Evolutionary conservation across 2,113 vertebrate species (phyloP), one percentile per base, ranked within the genome.

Genomic region (Alethe castanea): DNA sequence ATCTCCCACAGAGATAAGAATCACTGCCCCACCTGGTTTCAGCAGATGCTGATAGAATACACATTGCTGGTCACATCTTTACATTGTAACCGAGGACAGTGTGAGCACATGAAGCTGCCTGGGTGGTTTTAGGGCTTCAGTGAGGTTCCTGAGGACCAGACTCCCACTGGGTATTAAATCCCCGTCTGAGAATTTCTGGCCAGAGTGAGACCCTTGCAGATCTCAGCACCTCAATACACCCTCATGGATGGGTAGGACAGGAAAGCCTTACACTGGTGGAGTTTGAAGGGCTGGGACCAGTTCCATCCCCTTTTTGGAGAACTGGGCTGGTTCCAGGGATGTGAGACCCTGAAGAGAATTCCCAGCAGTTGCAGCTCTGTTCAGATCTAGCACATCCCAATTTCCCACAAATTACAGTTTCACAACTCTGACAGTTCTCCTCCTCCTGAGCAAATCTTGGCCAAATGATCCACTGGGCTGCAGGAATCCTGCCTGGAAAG

Each of bases 171-270:
- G 19, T 11, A 22, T 66, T 57, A 53, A 40, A 60, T 36, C 19
- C 16, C 36, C 3, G n/a, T 24, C 45, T 10, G 56, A 78, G 56
- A 45, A 62, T 48, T 14, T 29, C n/a, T 22, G n/a, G 14, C 9
- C 36, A 47, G n/a, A 47, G 22, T 4, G 24, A 19, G 54, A 15
- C 5, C 28, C 22, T 28, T 56, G 23, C 74, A 52, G 40, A 29
- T 36, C 45, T 70, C 0, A 0, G 50, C 35, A 36, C 33, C 29
- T 73, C 54, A n/a, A 5, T 22, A 7, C 23, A 60, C 6, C 20
- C 35, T 56, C 1, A 1, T 10, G 4, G 17, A 24, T 33, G 31
- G 24, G 7, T 19, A 26, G 11, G 35, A 80, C 54, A 40, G 50
- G 36, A 28, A 38, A 73, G 40, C 10, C 29, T 42, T 28, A 40